phyloP scores from a whole-genome alignment of 1,140 invertebrate genomes.

The Cataglyphis hispanica region DNA sequence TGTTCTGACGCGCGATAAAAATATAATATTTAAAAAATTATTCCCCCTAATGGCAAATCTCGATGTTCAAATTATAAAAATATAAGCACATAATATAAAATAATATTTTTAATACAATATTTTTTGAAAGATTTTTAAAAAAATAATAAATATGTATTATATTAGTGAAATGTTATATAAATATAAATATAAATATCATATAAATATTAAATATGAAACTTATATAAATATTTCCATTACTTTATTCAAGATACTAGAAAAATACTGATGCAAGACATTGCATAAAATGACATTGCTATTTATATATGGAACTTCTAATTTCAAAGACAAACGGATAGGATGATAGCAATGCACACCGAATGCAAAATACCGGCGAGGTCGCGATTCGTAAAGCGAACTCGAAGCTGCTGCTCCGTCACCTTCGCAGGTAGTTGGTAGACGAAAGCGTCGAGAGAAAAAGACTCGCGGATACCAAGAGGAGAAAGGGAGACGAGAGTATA shows the following conservation, averaged over 20 bases:
- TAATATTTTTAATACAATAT: not conserved
- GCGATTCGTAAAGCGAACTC: conserved; percentile 66
- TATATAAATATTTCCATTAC: not conserved
- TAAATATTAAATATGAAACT: not conserved
- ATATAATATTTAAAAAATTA: not conserved
- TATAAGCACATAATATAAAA: not conserved
- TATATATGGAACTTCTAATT: conserved; percentile 66
- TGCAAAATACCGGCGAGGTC: conserved; percentile 77
- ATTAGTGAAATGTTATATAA: not conserved
- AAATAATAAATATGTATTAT: not conserved
- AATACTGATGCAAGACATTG: not conserved
- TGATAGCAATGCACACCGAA: conserved; percentile 69
- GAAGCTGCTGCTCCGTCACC: conserved; percentile 66
- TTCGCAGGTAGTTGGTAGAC: conserved; percentile 66
- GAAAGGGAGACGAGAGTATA: conserved; percentile 54
- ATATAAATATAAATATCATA: too few relatives aligned
- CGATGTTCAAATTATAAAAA: not conserved
- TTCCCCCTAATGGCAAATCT: not conserved
- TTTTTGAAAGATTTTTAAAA: too few relatives aligned
- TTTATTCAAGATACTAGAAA: not conserved
- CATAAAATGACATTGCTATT: not conserved
- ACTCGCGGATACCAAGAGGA: conserved; percentile 41
- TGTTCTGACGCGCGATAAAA: not conserved
- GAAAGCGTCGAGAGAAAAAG: conserved; percentile 66
- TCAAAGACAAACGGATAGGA: not conserved